Percentiles rank a stretch among this genome's conserved stretches.
These are phyloP conservation scores for Sebastes minor DNA, from an alignment of 2,797 vertebrate genomes.

Conservation along the genomic window DNA sequence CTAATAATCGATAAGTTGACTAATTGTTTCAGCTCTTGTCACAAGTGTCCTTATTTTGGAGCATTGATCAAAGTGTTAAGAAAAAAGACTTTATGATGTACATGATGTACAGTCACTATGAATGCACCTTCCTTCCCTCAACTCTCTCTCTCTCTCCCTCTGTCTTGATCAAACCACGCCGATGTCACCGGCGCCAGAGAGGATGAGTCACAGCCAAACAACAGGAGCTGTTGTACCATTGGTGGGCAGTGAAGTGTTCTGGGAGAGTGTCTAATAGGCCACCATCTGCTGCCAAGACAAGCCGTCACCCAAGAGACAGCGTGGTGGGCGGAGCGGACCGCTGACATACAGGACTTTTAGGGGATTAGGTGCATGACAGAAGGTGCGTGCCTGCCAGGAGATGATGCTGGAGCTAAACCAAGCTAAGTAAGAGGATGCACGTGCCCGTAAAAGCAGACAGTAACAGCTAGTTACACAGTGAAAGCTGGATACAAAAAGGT, in stretches of 20 bases:
- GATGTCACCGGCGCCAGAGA: slow-evolving; percentile 53
- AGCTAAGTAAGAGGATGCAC: slow-evolving; percentile 35
- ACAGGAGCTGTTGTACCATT: slow-evolving; percentile 53
- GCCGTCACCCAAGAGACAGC: slow-evolving; percentile 47
- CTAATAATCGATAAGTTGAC: neutral
- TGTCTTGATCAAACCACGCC: slow-evolving; percentile 39
- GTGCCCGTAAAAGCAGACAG: neutral
- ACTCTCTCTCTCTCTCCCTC: slow-evolving; percentile 8
- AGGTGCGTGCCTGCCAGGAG: slow-evolving; percentile 33
- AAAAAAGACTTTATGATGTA: neutral
- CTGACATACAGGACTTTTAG: slow-evolving; percentile 56
- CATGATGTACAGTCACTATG: neutral
- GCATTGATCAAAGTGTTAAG: neutral
- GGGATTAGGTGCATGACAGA: slow-evolving; percentile 67
- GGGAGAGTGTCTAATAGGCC: slow-evolving; percentile 72
- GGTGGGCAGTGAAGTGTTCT: slow-evolving; percentile 67
- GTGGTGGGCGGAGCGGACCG: slow-evolving; percentile 24
- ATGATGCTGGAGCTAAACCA: slow-evolving; percentile 45
- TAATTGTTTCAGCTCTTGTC: neutral
- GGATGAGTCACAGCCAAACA: slow-evolving; percentile 74
- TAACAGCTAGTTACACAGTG: neutral
- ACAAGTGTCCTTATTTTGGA: neutral
- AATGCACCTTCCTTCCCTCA: neutral
- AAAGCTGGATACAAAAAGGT: neutral
- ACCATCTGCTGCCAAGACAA: slow-evolving; percentile 76